Evolutionary conservation across 1,140 invertebrate species (phyloP).

Genomic region (Dendroctonus valens): DNA sequence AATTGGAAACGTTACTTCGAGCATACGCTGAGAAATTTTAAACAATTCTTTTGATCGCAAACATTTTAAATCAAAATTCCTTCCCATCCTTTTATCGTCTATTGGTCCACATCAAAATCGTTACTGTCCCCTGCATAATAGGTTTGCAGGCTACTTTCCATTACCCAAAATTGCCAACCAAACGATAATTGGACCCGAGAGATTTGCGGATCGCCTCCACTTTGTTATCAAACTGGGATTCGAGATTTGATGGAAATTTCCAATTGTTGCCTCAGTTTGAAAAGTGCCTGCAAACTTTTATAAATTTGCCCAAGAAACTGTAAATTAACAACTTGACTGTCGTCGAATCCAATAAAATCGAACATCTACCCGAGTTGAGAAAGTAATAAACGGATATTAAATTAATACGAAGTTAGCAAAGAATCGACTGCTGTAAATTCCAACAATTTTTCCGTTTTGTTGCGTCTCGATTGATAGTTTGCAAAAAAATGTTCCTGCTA

Average conservation of each 20-base stretch:
- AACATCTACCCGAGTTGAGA: no score
- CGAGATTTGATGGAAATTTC: conserved; percentile 2
- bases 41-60: no score
- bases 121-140: neutral
- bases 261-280: neutral
- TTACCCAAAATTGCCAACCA: conserved; percentile 1
- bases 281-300: neutral
- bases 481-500: no score
- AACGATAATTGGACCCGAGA: conserved; percentile 1
- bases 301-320: neutral
- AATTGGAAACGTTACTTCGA: no score
- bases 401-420: neutral
- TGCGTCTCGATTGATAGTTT: no score
- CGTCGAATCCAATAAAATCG: no score
- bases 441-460: neutral
- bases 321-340: neutral
- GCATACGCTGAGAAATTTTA: no score
- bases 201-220: neutral
- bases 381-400: no score
- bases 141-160: neutral
- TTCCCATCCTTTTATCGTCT: no score
- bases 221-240: neutral
- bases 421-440: neutral
- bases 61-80: no score
- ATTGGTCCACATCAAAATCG: no score